Percentiles rank a stretch among this genome's conserved stretches.
Conservation (phyloP, 2,888 invertebrate species). For the Epirrita christyi region DNA sequence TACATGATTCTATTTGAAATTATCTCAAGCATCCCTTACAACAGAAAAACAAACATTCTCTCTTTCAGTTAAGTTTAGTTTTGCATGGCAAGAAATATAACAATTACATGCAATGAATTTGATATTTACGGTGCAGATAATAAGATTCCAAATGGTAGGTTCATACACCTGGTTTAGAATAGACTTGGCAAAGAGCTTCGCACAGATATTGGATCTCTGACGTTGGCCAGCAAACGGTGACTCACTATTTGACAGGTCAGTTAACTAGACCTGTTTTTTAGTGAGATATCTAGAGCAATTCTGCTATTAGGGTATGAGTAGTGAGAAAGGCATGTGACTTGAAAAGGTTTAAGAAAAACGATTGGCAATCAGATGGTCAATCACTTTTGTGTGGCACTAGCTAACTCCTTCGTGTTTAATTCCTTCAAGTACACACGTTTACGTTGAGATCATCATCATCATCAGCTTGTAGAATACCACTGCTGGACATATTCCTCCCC, state of each 20-base stretch:
- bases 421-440: too few relatives aligned
- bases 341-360: neutral
- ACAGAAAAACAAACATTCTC: conserved; percentile 2
- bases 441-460: too few relatives aligned
- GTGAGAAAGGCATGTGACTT: neutral
- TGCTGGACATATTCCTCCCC: too few relatives aligned
- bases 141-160: conserved; percentile 37
- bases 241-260: conserved; percentile 60
- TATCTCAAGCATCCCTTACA: neutral
- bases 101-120: conserved; percentile 31
- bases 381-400: too few relatives aligned
- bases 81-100: neutral
- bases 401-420: too few relatives aligned
- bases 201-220: conserved; percentile 64
- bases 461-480: too few relatives aligned
- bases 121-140: conserved; percentile 27
- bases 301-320: neutral
- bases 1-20: conserved; percentile 38
- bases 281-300: conserved; percentile 34
- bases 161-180: conserved; percentile 56
- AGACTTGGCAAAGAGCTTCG: conserved; percentile 69
- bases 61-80: conserved; percentile 7
- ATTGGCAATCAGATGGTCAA: too few relatives aligned
- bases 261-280: conserved; percentile 50
- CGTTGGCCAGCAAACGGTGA: conserved; percentile 55